Conservation (phyloP, 1,140 invertebrate genomes). For the Zaprionus taronus region DNA sequence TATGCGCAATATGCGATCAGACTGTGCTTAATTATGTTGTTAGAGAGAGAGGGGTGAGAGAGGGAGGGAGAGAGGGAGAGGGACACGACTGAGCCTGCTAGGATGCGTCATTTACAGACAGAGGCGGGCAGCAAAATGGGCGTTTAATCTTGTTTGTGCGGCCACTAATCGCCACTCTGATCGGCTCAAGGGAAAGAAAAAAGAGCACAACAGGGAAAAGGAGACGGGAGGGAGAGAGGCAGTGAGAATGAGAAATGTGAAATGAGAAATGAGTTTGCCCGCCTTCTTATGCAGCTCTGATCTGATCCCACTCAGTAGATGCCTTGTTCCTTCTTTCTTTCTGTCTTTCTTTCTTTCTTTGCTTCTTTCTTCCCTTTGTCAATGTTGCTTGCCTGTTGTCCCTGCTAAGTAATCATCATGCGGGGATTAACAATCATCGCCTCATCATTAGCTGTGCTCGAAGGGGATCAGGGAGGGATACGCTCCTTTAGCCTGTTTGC, state of each 20-base stretch:
- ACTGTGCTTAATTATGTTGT: conserved; percentile 64
- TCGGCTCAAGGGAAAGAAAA: conserved; percentile 22
- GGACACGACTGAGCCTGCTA: background rate
- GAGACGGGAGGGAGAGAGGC: background rate
- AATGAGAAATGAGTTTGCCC: conserved; percentile 31
- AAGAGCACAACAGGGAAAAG: background rate
- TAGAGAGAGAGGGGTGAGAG: conserved; percentile 12
- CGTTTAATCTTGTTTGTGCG: conserved; percentile 54
- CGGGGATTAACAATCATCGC: conserved; percentile 33
- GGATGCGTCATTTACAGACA: conserved; percentile 50
- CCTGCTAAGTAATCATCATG: conserved; percentile 7
- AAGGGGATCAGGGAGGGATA: background rate
- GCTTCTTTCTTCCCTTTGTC: background rate
- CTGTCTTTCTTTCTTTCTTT: background rate
- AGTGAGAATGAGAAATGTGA: conserved; percentile 6
- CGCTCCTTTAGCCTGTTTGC: background rate
- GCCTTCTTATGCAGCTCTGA: conserved; percentile 2
- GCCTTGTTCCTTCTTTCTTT: background rate
- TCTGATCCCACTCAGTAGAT: background rate
- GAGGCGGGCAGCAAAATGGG: conserved; percentile 28
- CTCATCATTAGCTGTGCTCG: conserved; percentile 22
- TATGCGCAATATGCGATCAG: conserved; percentile 42
- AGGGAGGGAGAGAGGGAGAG: background rate
- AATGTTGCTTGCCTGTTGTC: background rate
- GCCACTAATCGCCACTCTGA: conserved; percentile 48